Evolutionary conservation across 2,888 invertebrate species (phyloP), one percentile per base, ranked within the genome.

Genomic region (Eupithecia dodoneata): DNA sequence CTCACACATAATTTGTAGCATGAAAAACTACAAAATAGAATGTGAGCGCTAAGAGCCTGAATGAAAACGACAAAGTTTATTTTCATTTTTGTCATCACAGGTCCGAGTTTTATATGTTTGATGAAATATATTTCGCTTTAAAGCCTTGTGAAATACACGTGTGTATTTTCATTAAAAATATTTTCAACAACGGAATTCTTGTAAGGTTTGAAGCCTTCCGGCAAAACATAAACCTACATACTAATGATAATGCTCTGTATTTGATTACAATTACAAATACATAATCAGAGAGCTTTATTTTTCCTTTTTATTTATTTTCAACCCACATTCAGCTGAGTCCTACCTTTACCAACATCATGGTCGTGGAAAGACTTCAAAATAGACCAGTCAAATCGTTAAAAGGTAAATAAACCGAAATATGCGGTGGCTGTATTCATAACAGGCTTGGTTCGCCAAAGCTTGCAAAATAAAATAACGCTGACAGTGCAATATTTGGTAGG

Each of bases 341-440:
- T 15, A 15, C 42, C 41, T 41, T 13, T 41, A 13, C 7, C 42
- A 41, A 63, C 63, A 30, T 63, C 15, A 66, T 13, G 65, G 15
- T 66, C 6, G 66, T 15, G 42, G 66, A 42, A 44, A 45, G n/a
- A 63, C 63, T 44, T 42, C 45, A 45, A 69, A 69, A 69, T 69
- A 69, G 42, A 15, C 67, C 44, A 69, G 45, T 69, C 44, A n/a
- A n/a, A 67, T 6, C 67, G 67, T 67, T 45, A 44, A 45, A 69
- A 69, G 7, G 45, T 69, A 69, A 69, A 69, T 45, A 69, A 44
- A 44, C 44, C n/a, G 63, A 45, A 45, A 67, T 45, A 69, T 44
- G n/a, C 66, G 66, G 9, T 45, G 45, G 45, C 42, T 69, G 67
- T 69, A 45, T 44, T 45, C n/a, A 44, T 69, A 69, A 69, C 12